phyloP scores from a whole-genome alignment of 2,113 vertebrate genomes.

The Rhadina sibilatrix region DNA sequence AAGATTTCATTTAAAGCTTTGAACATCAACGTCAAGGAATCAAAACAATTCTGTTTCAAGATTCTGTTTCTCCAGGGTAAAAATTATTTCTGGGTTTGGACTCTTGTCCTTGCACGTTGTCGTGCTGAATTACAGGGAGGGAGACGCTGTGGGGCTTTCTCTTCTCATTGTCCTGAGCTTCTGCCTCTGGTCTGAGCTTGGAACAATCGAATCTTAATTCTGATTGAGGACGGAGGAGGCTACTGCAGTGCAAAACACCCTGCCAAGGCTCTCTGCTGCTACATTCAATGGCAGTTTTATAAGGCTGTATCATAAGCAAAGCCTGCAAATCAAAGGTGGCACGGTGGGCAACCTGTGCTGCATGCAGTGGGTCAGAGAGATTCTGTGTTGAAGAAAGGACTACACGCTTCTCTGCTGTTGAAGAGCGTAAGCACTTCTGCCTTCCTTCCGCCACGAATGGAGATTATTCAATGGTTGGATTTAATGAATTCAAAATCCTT shows the following conservation, averaged over 20 bases:
- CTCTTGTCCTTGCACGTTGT: background rate
- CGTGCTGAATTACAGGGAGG: background rate
- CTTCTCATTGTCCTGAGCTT: background rate
- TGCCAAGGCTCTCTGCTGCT: background rate
- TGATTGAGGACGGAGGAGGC: background rate
- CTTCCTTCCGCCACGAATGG: constrained; percentile 29
- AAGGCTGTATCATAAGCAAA: background rate
- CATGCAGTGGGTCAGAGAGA: background rate
- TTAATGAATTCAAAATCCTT: constrained; percentile 70
- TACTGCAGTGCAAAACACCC: background rate
- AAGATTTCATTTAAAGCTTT: constrained; percentile 15
- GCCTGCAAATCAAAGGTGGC: constrained; percentile 14
- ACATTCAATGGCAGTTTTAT: background rate
- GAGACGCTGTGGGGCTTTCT: background rate
- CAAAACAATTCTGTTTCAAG: background rate
- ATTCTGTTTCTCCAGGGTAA: background rate
- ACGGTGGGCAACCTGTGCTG: background rate
- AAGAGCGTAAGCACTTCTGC: constrained; percentile 30
- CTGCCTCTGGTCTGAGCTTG: background rate
- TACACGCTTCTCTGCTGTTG: background rate
- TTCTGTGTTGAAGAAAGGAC: background rate
- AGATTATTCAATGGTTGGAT: constrained; percentile 60
- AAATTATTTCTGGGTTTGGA: constrained; percentile 3
- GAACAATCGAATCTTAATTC: constrained; percentile 21
- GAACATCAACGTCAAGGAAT: background rate